Percentiles rank a stretch among this genome's conserved stretches.
Evolutionary conservation across 2,113 vertebrate genomes (phyloP).

Genomic region (Colossoma macropomum): DNA sequence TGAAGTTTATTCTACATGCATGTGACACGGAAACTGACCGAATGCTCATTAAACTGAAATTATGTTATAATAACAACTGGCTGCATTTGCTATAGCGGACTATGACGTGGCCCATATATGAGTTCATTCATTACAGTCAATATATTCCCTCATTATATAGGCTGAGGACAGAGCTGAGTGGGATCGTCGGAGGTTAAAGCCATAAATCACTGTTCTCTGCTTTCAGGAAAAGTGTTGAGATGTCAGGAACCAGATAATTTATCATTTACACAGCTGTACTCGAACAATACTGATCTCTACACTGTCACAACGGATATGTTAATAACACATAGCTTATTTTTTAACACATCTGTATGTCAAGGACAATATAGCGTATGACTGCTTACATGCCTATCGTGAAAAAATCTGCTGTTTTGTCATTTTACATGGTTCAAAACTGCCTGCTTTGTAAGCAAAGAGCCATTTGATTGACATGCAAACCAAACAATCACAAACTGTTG

Average conservation of each 20-base stretch:
- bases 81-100: neutral
- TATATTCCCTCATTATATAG: neutral
- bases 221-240: neutral
- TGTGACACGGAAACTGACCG: neutral
- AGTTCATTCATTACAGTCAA: neutral
- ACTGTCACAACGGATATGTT: too few species aligned
- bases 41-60: neutral
- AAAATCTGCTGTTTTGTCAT: too few species aligned
- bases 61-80: neutral
- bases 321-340: too few species aligned
- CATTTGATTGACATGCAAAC: too few species aligned
- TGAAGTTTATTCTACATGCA: conserved; percentile 14
- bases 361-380: too few species aligned
- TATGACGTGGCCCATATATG: neutral
- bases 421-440: too few species aligned
- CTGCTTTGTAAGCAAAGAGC: too few species aligned
- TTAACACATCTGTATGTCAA: too few species aligned
- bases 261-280: neutral
- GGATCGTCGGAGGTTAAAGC: neutral
- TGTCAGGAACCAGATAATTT: conserved; percentile 12
- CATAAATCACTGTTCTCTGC: neutral
- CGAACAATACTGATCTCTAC: neutral
- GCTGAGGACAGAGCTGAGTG: neutral
- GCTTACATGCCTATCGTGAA: too few species aligned
- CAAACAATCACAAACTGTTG: too few species aligned